Conservation (phyloP, 2,888 invertebrate species). For the Pterostichus madidus region DNA sequence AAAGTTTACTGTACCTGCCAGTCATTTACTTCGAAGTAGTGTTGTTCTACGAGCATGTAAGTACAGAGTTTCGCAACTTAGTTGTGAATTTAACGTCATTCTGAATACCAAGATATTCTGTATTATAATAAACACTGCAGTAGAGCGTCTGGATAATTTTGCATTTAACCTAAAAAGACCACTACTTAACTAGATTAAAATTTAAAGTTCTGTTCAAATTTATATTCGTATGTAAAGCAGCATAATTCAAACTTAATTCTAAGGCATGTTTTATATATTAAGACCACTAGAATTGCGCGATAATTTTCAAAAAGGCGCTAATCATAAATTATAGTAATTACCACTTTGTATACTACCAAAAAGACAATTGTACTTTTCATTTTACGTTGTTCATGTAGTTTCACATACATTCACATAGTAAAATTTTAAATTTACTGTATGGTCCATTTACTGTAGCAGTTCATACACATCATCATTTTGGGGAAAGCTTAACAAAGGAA, state of each 20-base stretch:
- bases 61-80: constrained; percentile 36
- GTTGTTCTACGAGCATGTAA: constrained; percentile 49
- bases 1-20: constrained; percentile 47
- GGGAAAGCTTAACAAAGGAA: too few relatives aligned
- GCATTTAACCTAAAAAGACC: constrained; percentile 10
- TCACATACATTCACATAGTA: too few relatives aligned
- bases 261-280: constrained; percentile 33
- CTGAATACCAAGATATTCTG: constrained; percentile 42
- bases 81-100: constrained; percentile 46
- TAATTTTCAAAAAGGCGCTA: constrained; percentile 21
- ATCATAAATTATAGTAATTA: constrained; percentile 14
- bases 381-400: background rate
- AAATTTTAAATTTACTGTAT: too few relatives aligned
- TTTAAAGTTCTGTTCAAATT: constrained; percentile 42
- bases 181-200: constrained; percentile 50
- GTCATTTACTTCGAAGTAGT: constrained; percentile 28
- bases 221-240: constrained; percentile 48
- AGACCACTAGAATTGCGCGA: constrained; percentile 40
- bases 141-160: constrained; percentile 24
- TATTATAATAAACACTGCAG: background rate
- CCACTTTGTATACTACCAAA: background rate
- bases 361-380: background rate
- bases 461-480: too few relatives aligned
- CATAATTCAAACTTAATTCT: constrained; percentile 31
- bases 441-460: too few relatives aligned